These are phyloP conservation scores for Delia radicum DNA, from an alignment of 1,140 invertebrate species.

Conservation along the genomic window DNA sequence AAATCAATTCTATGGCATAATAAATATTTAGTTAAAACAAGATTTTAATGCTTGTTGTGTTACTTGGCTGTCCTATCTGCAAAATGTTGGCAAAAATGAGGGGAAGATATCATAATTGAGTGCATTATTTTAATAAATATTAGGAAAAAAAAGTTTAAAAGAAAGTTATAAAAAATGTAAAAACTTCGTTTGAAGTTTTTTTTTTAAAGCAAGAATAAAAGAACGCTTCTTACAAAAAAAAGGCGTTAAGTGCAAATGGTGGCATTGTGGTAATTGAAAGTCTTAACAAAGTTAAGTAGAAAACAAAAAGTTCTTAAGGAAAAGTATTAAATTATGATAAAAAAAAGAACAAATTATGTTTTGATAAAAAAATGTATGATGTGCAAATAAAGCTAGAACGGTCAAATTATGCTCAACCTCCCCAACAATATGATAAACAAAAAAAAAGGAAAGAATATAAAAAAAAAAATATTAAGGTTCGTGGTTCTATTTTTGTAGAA, in stretches of 20 bases:
- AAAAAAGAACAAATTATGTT: background rate
- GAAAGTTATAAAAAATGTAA: background rate
- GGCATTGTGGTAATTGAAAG: background rate
- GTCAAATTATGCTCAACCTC: background rate
- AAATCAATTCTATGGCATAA: too few relatives aligned
- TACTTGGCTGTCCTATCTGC: background rate
- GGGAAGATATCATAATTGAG: background rate
- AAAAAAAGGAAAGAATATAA: background rate
- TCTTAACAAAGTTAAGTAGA: background rate
- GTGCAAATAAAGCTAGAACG: background rate
- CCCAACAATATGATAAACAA: background rate
- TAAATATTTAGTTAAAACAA: too few relatives aligned
- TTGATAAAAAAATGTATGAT: background rate
- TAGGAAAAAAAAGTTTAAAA: background rate
- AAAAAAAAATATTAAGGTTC: too few relatives aligned
- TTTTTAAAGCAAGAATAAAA: background rate
- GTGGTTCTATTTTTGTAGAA: too few relatives aligned
- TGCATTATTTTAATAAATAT: background rate
- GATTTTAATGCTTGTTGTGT: too few relatives aligned
- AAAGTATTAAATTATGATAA: background rate
- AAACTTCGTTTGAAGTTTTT: background rate
- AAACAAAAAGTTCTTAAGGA: background rate
- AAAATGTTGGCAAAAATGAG: background rate
- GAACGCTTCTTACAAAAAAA: background rate
- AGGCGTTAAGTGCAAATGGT: background rate